phyloP scores from a whole-genome alignment of 2,113 vertebrate genomes.

The Chroicocephalus ridibundus region DNA sequence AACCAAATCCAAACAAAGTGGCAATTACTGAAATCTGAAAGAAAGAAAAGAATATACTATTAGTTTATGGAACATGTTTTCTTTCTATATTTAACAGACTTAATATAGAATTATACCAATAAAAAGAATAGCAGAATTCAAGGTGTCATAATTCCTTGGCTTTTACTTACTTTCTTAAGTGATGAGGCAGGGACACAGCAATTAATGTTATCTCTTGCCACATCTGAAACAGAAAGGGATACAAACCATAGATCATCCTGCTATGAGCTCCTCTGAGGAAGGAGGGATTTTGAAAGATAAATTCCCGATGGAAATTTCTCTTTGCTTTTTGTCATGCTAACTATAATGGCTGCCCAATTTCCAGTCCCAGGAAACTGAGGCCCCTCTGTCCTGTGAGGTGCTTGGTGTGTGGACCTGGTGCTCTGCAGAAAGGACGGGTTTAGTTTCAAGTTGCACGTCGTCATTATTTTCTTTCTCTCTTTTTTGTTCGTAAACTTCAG shows the following conservation, averaged over 20 bases:
- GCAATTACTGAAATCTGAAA: not conserved
- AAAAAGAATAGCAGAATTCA: not conserved
- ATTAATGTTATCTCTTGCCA: not conserved
- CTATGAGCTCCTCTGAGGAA: not conserved
- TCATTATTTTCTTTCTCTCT: not conserved
- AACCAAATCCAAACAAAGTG: not conserved
- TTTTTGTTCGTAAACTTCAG: not conserved
- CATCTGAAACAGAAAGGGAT: not conserved
- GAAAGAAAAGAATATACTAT: not conserved
- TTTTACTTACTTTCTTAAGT: not conserved
- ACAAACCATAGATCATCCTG: not conserved
- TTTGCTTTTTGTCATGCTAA: not conserved
- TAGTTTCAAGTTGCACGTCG: not conserved
- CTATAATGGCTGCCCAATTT: rapidly evolving
- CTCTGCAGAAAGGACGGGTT: not conserved
- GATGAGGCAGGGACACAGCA: not conserved
- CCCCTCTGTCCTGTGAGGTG: not conserved
- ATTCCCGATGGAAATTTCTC: not conserved
- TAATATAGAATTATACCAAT: not conserved
- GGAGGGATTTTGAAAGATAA: not conserved
- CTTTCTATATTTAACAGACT: not conserved
- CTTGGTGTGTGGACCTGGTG: not conserved
- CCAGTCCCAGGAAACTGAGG: not conserved
- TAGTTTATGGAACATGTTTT: not conserved
- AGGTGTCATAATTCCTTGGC: not conserved